phyloP scores from a whole-genome alignment of 1,140 invertebrate species.

The Goniozus legneri region DNA sequence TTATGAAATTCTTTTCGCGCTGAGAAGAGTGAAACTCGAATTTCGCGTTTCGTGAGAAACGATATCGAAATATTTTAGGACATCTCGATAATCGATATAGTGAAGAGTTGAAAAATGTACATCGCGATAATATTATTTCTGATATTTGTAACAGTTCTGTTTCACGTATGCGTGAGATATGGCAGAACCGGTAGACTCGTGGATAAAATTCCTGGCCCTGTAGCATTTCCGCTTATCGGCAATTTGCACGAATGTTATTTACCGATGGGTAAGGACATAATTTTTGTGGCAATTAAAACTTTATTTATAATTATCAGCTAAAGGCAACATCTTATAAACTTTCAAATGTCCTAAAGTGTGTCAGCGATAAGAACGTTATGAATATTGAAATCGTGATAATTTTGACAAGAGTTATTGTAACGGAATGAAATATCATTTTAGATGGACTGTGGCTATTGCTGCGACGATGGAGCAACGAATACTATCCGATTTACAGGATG shows the following conservation, averaged over 20 bases:
- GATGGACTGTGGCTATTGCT: conserved; percentile 21
- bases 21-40: too few species aligned
- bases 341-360: not conserved
- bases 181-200: conserved; percentile 13
- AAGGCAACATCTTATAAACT: not conserved
- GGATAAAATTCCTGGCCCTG: conserved; percentile 28
- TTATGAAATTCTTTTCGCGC: too few species aligned
- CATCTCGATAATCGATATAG: too few species aligned
- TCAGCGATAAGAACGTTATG: not conserved
- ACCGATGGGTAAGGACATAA: conserved; percentile 14
- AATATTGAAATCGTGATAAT: not conserved
- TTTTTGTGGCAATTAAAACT: too few species aligned
- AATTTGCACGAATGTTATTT: conserved; percentile 16
- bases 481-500: conserved; percentile 33
- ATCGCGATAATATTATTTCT: too few species aligned
- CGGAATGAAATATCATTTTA: conserved; percentile 10
- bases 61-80: too few species aligned
- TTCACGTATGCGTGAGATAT: too few species aligned
- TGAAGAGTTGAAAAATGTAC: too few species aligned
- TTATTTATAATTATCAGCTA: not conserved
- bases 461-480: conserved; percentile 10
- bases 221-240: conserved; percentile 25
- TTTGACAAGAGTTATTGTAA: not conserved
- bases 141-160: too few species aligned
- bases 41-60: too few species aligned